Conservation (phyloP, 2,888 invertebrate species). For the Chymomyza amoena region DNA sequence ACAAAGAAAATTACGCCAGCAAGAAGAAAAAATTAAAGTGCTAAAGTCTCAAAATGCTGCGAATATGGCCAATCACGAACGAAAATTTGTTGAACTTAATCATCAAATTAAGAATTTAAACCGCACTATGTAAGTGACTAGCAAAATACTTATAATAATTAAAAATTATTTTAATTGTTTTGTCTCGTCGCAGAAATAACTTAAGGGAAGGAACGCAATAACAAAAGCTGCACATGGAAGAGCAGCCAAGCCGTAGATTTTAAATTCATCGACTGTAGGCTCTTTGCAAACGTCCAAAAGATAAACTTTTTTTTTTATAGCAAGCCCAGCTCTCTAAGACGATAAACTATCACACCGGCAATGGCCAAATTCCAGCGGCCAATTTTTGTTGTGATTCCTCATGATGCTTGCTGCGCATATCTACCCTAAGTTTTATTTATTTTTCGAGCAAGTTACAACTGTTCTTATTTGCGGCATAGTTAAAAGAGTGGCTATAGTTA, state of each 20-base stretch:
- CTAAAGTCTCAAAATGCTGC: slow-evolving; percentile 59
- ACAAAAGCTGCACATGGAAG: not conserved
- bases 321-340: not conserved
- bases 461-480: too few species aligned
- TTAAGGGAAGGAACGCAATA: slow-evolving; percentile 23
- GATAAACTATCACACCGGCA: too few species aligned
- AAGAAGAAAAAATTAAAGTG: slow-evolving; percentile 72
- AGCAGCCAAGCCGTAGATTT: too few species aligned
- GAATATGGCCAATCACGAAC: slow-evolving; percentile 71
- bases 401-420: too few species aligned
- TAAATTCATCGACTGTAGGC: not conserved
- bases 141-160: not conserved
- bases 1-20: slow-evolving; percentile 66
- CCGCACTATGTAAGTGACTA: slow-evolving; percentile 69
- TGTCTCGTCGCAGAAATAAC: slow-evolving; percentile 31
- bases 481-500: too few species aligned
- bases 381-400: too few species aligned
- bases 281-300: too few species aligned
- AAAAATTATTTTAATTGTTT: not conserved
- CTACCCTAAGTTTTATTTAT: too few species aligned
- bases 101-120: slow-evolving; percentile 64
- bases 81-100: slow-evolving; percentile 66
- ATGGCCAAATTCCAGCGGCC: too few species aligned
- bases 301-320: not conserved
- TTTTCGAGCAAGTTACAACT: too few species aligned